These are phyloP conservation scores for Theretra japonica DNA, from an alignment of 2,888 invertebrate genomes.

Conservation along the genomic window DNA sequence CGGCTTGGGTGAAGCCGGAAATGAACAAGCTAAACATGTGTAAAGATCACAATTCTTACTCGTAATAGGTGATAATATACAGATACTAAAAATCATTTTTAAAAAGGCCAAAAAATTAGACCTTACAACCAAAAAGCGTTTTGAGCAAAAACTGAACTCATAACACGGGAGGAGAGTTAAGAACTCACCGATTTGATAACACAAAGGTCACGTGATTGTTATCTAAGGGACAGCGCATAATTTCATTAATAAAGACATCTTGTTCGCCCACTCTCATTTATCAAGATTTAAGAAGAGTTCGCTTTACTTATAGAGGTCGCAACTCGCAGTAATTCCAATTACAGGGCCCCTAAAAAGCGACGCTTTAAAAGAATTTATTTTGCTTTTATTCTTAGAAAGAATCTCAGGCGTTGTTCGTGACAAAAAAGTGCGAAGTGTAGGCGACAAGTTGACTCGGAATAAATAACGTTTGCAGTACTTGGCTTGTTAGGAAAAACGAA, in stretches of 20 bases:
- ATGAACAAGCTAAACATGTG: too few species aligned
- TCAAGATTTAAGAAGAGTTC: constrained; percentile 24
- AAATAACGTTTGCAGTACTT: not conserved
- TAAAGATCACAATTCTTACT: too few species aligned
- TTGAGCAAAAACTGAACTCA: too few species aligned
- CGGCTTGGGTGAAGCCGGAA: not conserved
- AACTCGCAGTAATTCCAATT: constrained; percentile 21
- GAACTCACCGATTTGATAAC: not conserved
- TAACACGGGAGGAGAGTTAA: not conserved
- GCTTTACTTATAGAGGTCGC: constrained; percentile 5
- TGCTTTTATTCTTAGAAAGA: not conserved
- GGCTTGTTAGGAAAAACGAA: too few species aligned
- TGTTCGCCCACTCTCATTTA: not conserved
- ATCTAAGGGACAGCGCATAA: constrained; percentile 2
- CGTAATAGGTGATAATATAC: too few species aligned
- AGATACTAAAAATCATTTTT: too few species aligned
- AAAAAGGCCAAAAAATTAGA: too few species aligned
- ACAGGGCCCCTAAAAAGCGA: not conserved
- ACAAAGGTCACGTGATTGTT: not conserved
- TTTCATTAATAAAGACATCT: constrained; percentile 24
- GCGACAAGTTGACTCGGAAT: not conserved
- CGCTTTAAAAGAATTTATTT: constrained; percentile 13
- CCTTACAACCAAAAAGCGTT: too few species aligned
- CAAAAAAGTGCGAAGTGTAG: not conserved
- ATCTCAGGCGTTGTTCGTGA: not conserved